Percentiles rank a stretch among this genome's conserved stretches.
These are phyloP conservation scores for Thalassaphorura encarpata DNA, from an alignment of 1,140 invertebrate species.

Conservation along the genomic window DNA sequence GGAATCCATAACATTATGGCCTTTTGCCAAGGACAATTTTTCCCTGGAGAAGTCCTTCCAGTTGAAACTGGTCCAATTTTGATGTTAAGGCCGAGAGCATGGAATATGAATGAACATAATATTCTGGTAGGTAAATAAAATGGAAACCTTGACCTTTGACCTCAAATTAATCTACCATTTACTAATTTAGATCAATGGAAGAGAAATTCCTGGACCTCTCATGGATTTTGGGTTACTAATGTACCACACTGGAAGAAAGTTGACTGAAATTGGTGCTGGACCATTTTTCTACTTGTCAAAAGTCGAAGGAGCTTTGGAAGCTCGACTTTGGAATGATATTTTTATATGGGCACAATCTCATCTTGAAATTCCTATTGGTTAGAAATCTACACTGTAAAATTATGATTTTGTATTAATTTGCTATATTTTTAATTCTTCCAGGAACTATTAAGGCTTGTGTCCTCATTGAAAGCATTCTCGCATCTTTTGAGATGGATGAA, in stretches of 20 bases:
- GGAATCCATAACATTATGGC: conserved; percentile 53
- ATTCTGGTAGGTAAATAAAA: conserved; percentile 41
- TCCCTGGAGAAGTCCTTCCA: conserved; percentile 36
- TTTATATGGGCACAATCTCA: conserved; percentile 54
- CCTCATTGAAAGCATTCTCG: conserved; percentile 59
- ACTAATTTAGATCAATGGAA: conserved; percentile 47
- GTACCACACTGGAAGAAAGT: conserved; percentile 50
- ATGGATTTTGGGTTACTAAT: conserved; percentile 59
- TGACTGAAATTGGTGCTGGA: conserved; percentile 46
- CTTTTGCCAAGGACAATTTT: conserved; percentile 38
- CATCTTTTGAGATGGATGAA: conserved; percentile 56
- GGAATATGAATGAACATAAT: conserved; percentile 64
- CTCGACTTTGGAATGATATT: conserved; percentile 58
- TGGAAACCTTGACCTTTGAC: too few species aligned
- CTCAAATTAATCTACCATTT: too few species aligned
- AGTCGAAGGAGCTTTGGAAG: conserved; percentile 53
- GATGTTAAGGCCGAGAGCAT: conserved; percentile 58
- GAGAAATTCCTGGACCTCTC: conserved; percentile 52
- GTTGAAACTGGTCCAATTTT: conserved; percentile 47
- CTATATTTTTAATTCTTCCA: conserved; percentile 25
- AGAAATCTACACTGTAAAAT: too few species aligned
- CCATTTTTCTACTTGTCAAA: conserved; percentile 60
- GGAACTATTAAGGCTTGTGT: conserved; percentile 61
- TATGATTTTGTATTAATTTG: conserved; percentile 28
- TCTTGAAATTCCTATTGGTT: conserved; percentile 42